These are phyloP conservation scores for Silurus glanis DNA, from an alignment of 2,113 vertebrate species.

Conservation along the genomic window DNA sequence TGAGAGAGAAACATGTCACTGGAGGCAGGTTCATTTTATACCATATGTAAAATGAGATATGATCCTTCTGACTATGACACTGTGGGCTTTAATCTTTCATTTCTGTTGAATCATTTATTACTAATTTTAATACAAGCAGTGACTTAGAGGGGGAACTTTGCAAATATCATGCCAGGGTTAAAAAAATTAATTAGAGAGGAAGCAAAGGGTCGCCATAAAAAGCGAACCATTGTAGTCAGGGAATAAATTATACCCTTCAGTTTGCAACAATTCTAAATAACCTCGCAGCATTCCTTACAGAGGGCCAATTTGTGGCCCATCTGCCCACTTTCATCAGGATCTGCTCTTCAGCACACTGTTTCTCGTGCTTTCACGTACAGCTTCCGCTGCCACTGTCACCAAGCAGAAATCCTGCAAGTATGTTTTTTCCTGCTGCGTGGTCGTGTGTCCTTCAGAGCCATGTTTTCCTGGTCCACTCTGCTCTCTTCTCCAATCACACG, in stretches of 20 bases:
- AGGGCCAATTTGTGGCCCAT: neutral
- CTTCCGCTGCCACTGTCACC: neutral
- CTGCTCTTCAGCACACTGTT: slow-evolving; percentile 7
- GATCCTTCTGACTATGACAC: neutral
- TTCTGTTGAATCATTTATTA: slow-evolving; percentile 1
- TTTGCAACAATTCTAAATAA: neutral
- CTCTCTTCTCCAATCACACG: slow-evolving; percentile 17
- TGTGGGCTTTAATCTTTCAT: slow-evolving; percentile 31
- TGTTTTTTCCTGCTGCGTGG: neutral
- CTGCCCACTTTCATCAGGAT: neutral
- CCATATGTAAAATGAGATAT: neutral
- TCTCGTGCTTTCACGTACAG: neutral
- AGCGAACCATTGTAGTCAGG: neutral
- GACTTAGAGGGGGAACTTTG: neutral
- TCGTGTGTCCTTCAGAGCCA: slow-evolving; percentile 26
- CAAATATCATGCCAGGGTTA: slow-evolving; percentile 1
- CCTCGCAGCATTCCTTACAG: neutral
- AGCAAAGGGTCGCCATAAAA: slow-evolving; percentile 7
- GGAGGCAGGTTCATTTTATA: neutral
- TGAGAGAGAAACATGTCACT: neutral
- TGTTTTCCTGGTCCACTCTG: neutral
- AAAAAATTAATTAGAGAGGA: neutral
- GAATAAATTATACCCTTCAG: slow-evolving; percentile 6
- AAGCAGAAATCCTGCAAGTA: slow-evolving; percentile 13
- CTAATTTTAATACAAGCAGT: neutral